These are phyloP conservation scores for Hydrotaea diabolus DNA, from an alignment of 2,888 invertebrate genomes.

Conservation along the genomic window DNA sequence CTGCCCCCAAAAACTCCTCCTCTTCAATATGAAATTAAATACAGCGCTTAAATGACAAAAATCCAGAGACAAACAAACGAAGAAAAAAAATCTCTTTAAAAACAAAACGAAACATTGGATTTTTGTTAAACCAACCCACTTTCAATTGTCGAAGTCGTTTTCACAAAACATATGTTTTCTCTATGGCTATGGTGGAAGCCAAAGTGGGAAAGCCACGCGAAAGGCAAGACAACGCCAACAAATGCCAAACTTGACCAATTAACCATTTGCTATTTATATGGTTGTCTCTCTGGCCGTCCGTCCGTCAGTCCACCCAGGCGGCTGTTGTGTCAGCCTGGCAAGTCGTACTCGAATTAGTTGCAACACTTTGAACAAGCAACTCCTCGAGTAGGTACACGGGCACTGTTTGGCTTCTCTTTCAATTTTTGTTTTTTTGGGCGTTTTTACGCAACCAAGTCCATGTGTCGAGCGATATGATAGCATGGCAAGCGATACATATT, in stretches of 20 bases:
- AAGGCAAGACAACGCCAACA: constrained; percentile 26
- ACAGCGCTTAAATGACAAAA: constrained; percentile 5
- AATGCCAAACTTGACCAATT: constrained; percentile 41
- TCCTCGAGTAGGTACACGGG: neutral
- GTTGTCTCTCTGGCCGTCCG: neutral
- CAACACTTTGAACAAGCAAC: neutral
- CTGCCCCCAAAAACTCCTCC: neutral
- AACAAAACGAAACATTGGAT: neutral
- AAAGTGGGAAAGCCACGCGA: neutral
- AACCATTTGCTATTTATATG: constrained; percentile 13
- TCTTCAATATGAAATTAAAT: neutral
- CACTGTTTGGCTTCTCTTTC: neutral
- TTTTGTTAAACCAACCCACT: constrained; percentile 38
- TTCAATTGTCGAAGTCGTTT: constrained; percentile 33
- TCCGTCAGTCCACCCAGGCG: no score
- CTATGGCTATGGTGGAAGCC: constrained; percentile 5
- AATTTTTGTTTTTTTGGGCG: constrained; percentile 8
- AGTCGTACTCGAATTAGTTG: constrained; percentile 8
- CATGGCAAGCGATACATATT: constrained; percentile 35
- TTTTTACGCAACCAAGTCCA: constrained; percentile 6
- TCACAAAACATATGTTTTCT: constrained; percentile 28
- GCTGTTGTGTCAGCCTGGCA: neutral
- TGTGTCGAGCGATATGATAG: neutral
- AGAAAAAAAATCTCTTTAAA: neutral
- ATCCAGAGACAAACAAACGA: neutral